Evolutionary conservation across 2,888 invertebrate genomes (phyloP).

Genomic region (Torymus auratus): DNA sequence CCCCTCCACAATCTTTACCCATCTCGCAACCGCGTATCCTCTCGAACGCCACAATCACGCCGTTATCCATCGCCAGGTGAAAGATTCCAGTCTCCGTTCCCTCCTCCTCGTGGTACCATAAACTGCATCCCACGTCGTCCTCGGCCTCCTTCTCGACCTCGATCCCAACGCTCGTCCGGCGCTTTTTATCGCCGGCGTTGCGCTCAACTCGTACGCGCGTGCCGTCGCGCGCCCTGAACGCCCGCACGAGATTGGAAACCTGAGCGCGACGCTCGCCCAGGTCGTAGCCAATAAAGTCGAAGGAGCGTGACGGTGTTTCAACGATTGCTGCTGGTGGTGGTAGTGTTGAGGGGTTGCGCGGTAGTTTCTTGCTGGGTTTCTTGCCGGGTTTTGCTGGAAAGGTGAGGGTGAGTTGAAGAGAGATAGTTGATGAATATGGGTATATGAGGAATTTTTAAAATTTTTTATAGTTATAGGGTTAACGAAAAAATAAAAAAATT

Average conservation of each 20-base stretch:
- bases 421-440: no score
- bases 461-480: no score
- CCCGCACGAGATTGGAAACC: slow-evolving; percentile 61
- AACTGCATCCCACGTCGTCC: slow-evolving; percentile 61
- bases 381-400: no score
- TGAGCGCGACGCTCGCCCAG: slow-evolving; percentile 67
- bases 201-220: slow-evolving; percentile 64
- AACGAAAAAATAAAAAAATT: no score
- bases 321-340: no score
- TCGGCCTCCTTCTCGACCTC: slow-evolving; percentile 60
- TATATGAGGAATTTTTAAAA: no score
- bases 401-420: no score
- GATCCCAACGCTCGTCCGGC: slow-evolving; percentile 60
- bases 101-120: slow-evolving; percentile 38
- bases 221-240: slow-evolving; percentile 66
- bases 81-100: slow-evolving; percentile 59
- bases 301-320: not conserved
- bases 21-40: slow-evolving; percentile 16
- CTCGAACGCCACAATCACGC: slow-evolving; percentile 67
- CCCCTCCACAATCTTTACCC: not conserved
- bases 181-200: slow-evolving; percentile 58
- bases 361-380: no score
- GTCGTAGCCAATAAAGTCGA: slow-evolving; percentile 70
- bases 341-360: no score
- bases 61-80: slow-evolving; percentile 66